These are phyloP conservation scores for Tyto alba DNA, from an alignment of 2,113 vertebrate genomes.

Conservation along the genomic window DNA sequence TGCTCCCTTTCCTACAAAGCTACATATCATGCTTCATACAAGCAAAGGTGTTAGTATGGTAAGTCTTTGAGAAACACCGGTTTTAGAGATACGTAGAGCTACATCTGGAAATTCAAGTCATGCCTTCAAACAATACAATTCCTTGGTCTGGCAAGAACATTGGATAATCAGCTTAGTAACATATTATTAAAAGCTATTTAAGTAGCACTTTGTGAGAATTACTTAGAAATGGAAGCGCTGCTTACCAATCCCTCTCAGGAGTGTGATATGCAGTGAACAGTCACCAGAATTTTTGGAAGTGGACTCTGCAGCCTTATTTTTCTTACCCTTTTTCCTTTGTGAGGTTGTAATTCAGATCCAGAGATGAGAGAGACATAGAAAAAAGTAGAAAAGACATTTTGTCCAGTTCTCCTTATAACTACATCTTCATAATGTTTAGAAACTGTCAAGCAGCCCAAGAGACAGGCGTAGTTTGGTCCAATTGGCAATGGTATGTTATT, in stretches of 20 bases:
- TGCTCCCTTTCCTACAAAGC: neutral
- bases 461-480: neutral
- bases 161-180: neutral
- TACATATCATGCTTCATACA: neutral
- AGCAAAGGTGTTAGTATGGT: neutral
- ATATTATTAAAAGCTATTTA: neutral
- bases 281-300: neutral
- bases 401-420: neutral
- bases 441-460: neutral
- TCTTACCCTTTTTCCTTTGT: neutral
- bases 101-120: neutral
- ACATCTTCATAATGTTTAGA: neutral
- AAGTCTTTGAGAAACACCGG: neutral
- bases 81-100: neutral
- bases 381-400: neutral
- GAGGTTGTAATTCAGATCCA: neutral
- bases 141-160: neutral
- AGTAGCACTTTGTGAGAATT: neutral
- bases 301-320: neutral
- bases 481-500: neutral
- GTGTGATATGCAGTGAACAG: neutral
- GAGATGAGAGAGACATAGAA: neutral
- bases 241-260: neutral
- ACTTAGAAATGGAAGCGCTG: neutral
- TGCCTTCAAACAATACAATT: neutral